Conservation (phyloP, 2,113 vertebrate genomes). For the Pachyramphus minor region DNA sequence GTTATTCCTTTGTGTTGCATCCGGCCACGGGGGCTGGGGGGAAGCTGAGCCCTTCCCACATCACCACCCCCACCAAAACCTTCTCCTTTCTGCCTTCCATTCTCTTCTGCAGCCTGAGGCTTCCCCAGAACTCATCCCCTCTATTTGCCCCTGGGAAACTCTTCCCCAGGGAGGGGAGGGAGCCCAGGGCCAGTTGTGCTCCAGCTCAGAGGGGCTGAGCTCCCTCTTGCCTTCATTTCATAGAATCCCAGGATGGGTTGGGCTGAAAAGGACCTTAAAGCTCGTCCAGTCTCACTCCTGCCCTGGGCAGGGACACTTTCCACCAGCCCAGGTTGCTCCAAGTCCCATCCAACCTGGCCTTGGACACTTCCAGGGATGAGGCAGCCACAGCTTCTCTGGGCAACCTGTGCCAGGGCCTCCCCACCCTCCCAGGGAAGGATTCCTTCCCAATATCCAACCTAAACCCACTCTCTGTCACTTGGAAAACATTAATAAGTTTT, state of each 20-base stretch:
- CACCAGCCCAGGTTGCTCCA: neutral
- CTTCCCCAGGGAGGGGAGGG: neutral
- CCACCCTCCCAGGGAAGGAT: neutral
- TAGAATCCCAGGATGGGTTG: neutral
- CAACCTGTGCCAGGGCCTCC: neutral
- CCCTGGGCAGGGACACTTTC: neutral
- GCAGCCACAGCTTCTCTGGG: neutral
- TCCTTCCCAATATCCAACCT: neutral
- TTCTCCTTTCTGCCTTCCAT: neutral
- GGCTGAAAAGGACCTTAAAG: neutral
- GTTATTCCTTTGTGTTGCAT: neutral
- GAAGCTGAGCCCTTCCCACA: neutral
- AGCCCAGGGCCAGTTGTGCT: neutral
- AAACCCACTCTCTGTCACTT: neutral
- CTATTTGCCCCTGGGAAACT: neutral
- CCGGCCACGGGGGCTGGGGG: neutral
- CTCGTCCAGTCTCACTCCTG: neutral
- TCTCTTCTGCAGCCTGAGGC: neutral
- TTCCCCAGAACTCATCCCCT: neutral
- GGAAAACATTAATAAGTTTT: neutral
- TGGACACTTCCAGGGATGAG: neutral
- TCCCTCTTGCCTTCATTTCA: neutral
- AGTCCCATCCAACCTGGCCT: neutral
- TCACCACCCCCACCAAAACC: neutral
- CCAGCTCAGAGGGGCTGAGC: rapidly evolving